These are phyloP conservation scores for Acanthisitta chloris DNA, from an alignment of 2,113 vertebrate species.

Conservation along the genomic window DNA sequence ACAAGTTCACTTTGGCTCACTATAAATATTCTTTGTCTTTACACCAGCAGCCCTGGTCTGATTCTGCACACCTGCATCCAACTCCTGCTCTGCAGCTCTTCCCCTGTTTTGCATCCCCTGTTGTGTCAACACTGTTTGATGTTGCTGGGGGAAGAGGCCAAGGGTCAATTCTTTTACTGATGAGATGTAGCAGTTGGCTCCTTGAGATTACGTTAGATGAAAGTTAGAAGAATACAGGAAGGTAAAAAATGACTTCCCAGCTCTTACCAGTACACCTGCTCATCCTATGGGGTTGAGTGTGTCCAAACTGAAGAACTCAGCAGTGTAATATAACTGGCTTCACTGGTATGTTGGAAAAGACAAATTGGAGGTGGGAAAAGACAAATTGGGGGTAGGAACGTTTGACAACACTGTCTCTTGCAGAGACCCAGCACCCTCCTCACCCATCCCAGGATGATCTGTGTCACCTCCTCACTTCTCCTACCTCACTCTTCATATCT, in stretches of 20 bases:
- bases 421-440: not conserved
- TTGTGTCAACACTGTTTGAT: not conserved
- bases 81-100: not conserved
- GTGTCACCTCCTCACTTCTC: not conserved
- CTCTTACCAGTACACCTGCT: not conserved
- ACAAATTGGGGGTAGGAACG: not conserved
- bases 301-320: not conserved
- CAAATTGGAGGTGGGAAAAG: not conserved
- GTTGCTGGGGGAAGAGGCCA: not conserved
- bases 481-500: not conserved
- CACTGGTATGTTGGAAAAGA: not conserved
- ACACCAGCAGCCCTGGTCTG: not conserved
- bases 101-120: not conserved
- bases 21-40: not conserved
- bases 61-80: not conserved
- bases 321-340: not conserved
- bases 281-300: not conserved
- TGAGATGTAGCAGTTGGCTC: not conserved
- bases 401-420: not conserved
- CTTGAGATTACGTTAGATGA: not conserved
- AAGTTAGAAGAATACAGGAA: not conserved
- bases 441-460: not conserved
- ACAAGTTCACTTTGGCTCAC: not conserved
- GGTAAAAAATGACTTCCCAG: not conserved
- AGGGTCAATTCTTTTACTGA: slow-evolving; percentile 26